Evolutionary conservation across 2,113 vertebrate species (phyloP).

Genomic region (Lagopus leucura): DNA sequence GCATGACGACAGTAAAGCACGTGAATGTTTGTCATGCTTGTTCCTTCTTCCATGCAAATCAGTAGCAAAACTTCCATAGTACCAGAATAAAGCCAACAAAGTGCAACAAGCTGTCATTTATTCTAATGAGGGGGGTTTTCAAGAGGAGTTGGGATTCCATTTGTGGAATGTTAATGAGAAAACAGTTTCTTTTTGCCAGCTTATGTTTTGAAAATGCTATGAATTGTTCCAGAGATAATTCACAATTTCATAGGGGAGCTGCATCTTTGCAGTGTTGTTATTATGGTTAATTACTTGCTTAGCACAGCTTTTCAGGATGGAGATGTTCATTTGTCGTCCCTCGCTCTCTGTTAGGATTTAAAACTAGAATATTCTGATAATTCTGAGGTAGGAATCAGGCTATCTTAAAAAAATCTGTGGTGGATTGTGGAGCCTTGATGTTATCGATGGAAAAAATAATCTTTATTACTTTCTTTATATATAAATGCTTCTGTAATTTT

Average conservation of each 20-base stretch:
- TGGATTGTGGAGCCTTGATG: not conserved
- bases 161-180: constrained; percentile 51
- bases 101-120: constrained; percentile 72
- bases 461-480: not conserved
- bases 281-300: constrained; percentile 27
- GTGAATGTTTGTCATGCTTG: constrained; percentile 20
- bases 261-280: not conserved
- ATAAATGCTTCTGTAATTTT: not conserved
- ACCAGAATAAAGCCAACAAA: constrained; percentile 17
- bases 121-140: constrained; percentile 51
- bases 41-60: constrained; percentile 39
- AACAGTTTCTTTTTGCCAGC: constrained; percentile 36
- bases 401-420: not conserved
- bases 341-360: constrained; percentile 56
- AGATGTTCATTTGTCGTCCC: constrained; percentile 16
- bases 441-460: not conserved
- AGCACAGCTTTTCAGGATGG: constrained; percentile 16
- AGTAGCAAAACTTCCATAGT: constrained; percentile 4
- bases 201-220: constrained; percentile 48
- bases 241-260: constrained; percentile 26
- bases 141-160: constrained; percentile 45
- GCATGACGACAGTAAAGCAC: not conserved
- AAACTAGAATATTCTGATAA: constrained; percentile 48
- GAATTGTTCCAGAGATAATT: constrained; percentile 55
- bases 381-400: constrained; percentile 22